A percentile compares a stretch with the other conserved stretches of the same genome.
Evolutionary conservation across 1,140 invertebrate genomes (phyloP).

Genomic region (Sitobion miscanthi): DNA sequence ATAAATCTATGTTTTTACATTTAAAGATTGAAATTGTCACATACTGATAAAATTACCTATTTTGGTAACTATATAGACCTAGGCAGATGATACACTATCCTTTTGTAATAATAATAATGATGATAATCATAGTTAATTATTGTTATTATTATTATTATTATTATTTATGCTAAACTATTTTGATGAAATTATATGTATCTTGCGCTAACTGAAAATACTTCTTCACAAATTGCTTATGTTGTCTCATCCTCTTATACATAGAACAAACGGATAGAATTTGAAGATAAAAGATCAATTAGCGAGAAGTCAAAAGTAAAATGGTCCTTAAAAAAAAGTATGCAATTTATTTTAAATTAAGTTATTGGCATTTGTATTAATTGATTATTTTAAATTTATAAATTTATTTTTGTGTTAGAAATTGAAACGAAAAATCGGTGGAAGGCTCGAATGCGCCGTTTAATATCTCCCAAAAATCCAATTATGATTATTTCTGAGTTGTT

Average conservation of each 20-base stretch:
- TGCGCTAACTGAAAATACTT: neutral
- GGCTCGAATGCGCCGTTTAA: constrained; percentile 30
- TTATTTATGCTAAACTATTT: neutral
- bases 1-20: too few relatives aligned
- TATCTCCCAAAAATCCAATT: constrained; percentile 35
- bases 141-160: constrained; percentile 14
- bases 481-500: constrained; percentile 41
- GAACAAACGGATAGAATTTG: neutral
- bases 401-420: constrained; percentile 14
- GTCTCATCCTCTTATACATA: constrained; percentile 39
- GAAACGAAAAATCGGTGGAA: constrained; percentile 39
- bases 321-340: constrained; percentile 19
- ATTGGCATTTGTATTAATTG: neutral
- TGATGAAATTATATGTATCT: constrained; percentile 26
- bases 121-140: neutral
- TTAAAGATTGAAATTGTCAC: too few relatives aligned
- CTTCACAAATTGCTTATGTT: constrained; percentile 47
- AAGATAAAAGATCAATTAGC: neutral
- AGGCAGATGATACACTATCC: neutral
- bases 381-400: neutral
- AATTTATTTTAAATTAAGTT: too few relatives aligned
- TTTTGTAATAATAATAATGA: neutral
- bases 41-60: neutral
- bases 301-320: neutral
- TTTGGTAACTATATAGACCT: constrained; percentile 1